Evolutionary conservation across 2,113 vertebrate species (phyloP).

Genomic region (Uria aalge): DNA sequence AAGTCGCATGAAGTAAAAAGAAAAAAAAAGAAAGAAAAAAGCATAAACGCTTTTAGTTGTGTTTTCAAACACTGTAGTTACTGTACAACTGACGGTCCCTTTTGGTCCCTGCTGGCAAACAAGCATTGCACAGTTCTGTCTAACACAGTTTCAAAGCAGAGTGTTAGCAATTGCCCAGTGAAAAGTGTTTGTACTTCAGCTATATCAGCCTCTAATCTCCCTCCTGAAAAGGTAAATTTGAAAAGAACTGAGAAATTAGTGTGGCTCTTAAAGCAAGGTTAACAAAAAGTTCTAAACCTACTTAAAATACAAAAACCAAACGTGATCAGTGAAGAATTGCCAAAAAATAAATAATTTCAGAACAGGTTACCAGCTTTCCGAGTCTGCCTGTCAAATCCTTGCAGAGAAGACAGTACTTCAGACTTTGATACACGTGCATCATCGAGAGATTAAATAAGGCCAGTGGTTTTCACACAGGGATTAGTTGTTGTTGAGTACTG

Average conservation of each 20-base stretch:
- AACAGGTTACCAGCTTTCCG: background rate
- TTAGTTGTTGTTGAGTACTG: background rate
- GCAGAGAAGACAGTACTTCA: background rate
- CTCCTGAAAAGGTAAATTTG: background rate
- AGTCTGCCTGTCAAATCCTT: background rate
- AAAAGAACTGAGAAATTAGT: background rate
- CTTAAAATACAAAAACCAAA: background rate
- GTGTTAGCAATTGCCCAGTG: background rate
- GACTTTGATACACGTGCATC: background rate
- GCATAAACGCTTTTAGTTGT: background rate
- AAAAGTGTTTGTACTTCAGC: background rate
- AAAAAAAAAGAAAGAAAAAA: background rate
- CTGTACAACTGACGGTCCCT: background rate
- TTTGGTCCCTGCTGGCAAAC: background rate
- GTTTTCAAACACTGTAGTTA: background rate
- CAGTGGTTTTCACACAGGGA: background rate
- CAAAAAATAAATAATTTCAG: background rate
- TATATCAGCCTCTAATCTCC: background rate
- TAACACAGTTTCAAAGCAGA: background rate
- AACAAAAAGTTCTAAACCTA: background rate
- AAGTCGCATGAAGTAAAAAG: background rate
- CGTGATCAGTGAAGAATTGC: background rate
- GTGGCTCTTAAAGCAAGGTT: background rate
- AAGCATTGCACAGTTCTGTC: background rate
- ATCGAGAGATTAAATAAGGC: background rate